phyloP scores from a whole-genome alignment of 92 coral and sea anemone species.

The Phymanthus crucifer region DNA sequence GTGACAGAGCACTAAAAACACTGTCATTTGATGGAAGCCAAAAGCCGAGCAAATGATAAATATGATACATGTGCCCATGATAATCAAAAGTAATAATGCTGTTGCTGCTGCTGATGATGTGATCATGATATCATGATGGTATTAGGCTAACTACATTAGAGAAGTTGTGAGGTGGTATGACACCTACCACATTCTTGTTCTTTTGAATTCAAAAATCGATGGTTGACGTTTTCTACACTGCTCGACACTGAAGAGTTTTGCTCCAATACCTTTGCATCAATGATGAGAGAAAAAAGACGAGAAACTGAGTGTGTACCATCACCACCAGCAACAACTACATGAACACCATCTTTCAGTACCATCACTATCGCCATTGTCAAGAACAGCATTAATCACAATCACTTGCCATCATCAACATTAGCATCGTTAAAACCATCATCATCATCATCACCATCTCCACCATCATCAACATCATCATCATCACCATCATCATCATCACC shows the following conservation, averaged over 20 bases:
- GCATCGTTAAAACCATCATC: background rate
- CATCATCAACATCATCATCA: background rate
- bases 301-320: too few relatives aligned
- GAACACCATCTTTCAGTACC: background rate
- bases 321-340: background rate
- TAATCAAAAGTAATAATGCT: too few relatives aligned
- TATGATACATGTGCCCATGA: too few relatives aligned
- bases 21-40: too few relatives aligned
- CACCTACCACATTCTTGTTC: constrained; percentile 22
- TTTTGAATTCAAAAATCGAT: constrained; percentile 13
- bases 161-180: too few relatives aligned
- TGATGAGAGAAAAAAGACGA: too few relatives aligned
- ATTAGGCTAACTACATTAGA: too few relatives aligned
- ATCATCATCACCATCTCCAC: background rate
- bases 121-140: too few relatives aligned
- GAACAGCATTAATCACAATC: background rate
- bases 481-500: too few relatives aligned
- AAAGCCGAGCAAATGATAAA: too few relatives aligned
- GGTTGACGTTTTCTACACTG: constrained; percentile 1
- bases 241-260: constrained; percentile 23
- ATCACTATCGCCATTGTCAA: background rate
- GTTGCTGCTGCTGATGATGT: too few relatives aligned
- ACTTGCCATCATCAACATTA: background rate
- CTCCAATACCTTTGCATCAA: constrained; percentile 14
- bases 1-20: too few relatives aligned